Conservation (phyloP, 1,140 invertebrate species). For the Linepithema humile region DNA sequence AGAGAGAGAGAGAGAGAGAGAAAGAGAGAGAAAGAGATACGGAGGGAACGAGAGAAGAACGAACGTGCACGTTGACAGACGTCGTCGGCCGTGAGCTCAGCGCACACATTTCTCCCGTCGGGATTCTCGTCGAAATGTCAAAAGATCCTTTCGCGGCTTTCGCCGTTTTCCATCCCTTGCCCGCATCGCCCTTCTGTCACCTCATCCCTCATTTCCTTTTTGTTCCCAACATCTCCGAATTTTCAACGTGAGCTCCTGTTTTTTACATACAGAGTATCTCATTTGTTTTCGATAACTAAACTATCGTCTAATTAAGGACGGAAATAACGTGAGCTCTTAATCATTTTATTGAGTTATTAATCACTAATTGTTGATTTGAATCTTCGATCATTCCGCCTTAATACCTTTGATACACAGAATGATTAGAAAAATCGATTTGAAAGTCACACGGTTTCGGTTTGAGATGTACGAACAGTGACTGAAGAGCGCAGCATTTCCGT, state of each 20-base stretch:
- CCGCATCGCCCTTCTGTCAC: neutral
- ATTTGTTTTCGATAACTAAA: neutral
- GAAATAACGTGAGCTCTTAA: neutral
- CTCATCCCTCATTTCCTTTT: conserved; percentile 28
- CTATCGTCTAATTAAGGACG: neutral
- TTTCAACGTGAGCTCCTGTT: neutral
- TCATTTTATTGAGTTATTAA: neutral
- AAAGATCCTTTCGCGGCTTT: conserved; percentile 54
- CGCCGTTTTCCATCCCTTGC: neutral
- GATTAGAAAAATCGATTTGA: too few relatives aligned
- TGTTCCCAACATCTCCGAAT: conserved; percentile 32
- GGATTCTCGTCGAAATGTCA: conserved; percentile 54
- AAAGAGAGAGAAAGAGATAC: neutral
- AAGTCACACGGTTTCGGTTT: too few relatives aligned
- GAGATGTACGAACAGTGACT: too few relatives aligned
- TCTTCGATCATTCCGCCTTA: neutral
- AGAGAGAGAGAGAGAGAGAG: neutral
- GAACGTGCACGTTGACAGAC: conserved; percentile 42
- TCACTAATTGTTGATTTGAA: neutral
- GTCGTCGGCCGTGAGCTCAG: conserved; percentile 31
- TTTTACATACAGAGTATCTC: conserved; percentile 1
- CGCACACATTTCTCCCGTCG: conserved; percentile 39
- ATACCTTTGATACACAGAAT: too few relatives aligned
- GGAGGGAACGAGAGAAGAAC: neutral
- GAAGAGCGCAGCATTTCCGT: too few relatives aligned